A percentile compares a stretch with the other conserved stretches of the same genome.
Evolutionary conservation across 1,140 invertebrate genomes (phyloP).

Genomic region (Littorina saxatilis): DNA sequence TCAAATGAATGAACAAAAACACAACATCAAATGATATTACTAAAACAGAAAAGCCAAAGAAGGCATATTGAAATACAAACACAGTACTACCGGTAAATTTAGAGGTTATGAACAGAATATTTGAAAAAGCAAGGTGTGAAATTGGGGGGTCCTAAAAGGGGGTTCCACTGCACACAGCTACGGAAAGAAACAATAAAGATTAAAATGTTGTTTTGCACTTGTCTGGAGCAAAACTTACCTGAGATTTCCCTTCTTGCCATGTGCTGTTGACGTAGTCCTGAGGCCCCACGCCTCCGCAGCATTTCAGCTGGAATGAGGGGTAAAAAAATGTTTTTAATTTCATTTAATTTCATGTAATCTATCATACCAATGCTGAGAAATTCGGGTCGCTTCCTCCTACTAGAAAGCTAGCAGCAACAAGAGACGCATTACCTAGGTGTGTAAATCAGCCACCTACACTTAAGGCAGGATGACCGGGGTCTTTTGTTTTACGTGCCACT

Average conservation of each 20-base stretch:
- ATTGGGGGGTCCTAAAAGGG: no score
- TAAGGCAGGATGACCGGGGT: no score
- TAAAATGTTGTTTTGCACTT: background rate
- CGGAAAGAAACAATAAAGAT: no score
- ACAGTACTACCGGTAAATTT: background rate
- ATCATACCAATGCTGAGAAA: background rate
- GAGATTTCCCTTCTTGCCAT: conserved; percentile 14
- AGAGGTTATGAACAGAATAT: background rate
- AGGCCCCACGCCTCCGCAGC: conserved; percentile 88
- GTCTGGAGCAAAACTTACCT: background rate
- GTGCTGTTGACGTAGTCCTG: conserved; percentile 87
- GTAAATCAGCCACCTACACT: background rate
- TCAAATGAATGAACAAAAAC: no score
- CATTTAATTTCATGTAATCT: background rate
- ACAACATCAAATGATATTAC: no score
- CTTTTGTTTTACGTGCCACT: no score
- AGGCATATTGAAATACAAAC: no score
- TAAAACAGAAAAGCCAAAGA: no score
- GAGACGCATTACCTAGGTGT: no score
- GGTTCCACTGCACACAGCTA: no score
- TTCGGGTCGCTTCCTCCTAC: background rate
- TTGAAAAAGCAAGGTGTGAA: background rate
- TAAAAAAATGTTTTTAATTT: background rate
- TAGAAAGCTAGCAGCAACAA: background rate
- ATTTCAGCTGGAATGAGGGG: conserved; percentile 81